A percentile compares a stretch with the other conserved stretches of the same genome.
phyloP scores from a whole-genome alignment of 2,113 vertebrate species.

The Bos taurus region ARS-UCD2.0 NC_037346.1:18966501-18967000 shows the following conservation, averaged over 20 bases:
- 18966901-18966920: not conserved
- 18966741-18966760: not conserved
- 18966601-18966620: not conserved
- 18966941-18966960: not conserved
- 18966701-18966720: not conserved
- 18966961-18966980: not conserved
- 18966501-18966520: not conserved
- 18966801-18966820: not conserved
- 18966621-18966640: not conserved
- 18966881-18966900: not conserved
- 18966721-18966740: not conserved
- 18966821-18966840: not conserved
- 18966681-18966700: not conserved
- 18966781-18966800: not conserved
- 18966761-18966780: not conserved
- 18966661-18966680: not conserved
- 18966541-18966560: not conserved
- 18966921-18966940: not conserved
- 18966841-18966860: not conserved
- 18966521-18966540: not conserved
- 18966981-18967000: not conserved
- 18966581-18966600: constrained; percentile 4
- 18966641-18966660: not conserved
- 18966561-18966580: not conserved
- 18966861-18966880: not conserved